These are phyloP conservation scores for Antennarius maculatus DNA, from an alignment of 2,797 vertebrate genomes.

Conservation along the genomic window DNA sequence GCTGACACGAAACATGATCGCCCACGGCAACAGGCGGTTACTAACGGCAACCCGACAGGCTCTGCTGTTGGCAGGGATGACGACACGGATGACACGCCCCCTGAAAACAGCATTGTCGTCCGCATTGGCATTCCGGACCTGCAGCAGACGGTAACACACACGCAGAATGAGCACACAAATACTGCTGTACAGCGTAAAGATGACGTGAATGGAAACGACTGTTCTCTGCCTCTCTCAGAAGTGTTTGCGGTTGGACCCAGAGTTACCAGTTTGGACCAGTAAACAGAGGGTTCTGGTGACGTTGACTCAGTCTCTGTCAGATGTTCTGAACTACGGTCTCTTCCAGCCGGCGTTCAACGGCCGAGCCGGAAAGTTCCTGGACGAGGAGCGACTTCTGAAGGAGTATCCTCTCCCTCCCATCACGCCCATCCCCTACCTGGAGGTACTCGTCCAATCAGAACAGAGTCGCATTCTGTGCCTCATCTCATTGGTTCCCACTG, in stretches of 20 bases:
- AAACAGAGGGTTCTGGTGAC: slow-evolving; percentile 96
- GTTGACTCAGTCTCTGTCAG: slow-evolving; percentile 94
- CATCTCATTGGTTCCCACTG: too few relatives aligned
- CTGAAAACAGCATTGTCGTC: slow-evolving; percentile 89
- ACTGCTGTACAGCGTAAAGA: neutral
- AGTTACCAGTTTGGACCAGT: slow-evolving; percentile 94
- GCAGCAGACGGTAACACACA: slow-evolving; percentile 91
- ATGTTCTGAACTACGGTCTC: slow-evolving; percentile 97
- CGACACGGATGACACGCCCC: slow-evolving; percentile 82
- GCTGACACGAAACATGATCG: slow-evolving; percentile 91
- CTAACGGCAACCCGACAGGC: slow-evolving; percentile 84
- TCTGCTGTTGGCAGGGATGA: slow-evolving; percentile 83
- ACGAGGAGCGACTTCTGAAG: slow-evolving; percentile 92
- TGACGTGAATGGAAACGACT: slow-evolving; percentile 48
- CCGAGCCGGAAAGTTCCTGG: slow-evolving; percentile 96
- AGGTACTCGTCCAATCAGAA: slow-evolving; percentile 64
- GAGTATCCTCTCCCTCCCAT: slow-evolving; percentile 93
- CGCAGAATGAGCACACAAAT: neutral
- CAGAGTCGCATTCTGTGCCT: too few relatives aligned
- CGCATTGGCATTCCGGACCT: slow-evolving; percentile 97
- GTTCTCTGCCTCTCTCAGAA: slow-evolving; percentile 83
- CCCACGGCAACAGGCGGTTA: slow-evolving; percentile 86
- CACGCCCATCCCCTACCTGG: slow-evolving; percentile 93
- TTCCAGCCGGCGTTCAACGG: slow-evolving; percentile 97
- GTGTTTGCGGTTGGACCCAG: slow-evolving; percentile 94